Evolutionary conservation across 2,797 vertebrate genomes (phyloP), one percentile per base, ranked within the genome.

Genomic region (Brachyalestes nurse): DNA sequence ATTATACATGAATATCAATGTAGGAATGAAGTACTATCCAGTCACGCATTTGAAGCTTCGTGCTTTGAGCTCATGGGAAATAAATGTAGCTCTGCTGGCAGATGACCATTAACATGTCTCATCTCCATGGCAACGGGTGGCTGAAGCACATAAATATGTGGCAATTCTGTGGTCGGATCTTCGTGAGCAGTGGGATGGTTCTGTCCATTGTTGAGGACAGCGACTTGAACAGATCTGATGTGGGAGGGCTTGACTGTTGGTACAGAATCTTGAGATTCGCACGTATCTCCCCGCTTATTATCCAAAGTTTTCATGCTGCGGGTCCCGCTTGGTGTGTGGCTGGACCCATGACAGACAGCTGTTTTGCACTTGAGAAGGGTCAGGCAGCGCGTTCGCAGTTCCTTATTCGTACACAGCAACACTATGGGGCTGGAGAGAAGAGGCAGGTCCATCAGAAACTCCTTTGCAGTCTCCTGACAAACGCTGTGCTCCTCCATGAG

Each of bases 331-430:
- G 49, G 12, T 10, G 60, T 42, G 19, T 19, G 14, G 12, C 40
- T 47, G 51, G 71, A 40, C 57, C 6, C 28, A 0, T 47, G 40
- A 79, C 9, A 47, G 72, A 16, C 21, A 79, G 19, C 0, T 0
- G 82, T 49, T 23, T 69, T 72, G 47, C 88, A 72, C 5, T 81
- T 79, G 28, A 92, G 86, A 66, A 92, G 75, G 1, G 81, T 71
- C 77, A 89, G 23, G 77, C 88, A 90, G 65, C 88, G 89, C 16
- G 64, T 80, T 79, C 88, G 88, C 78, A 92, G 88, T 86, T 93
- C 92, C 81, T 91, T 93, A 58, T 92, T 93, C 87, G 92, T 92
- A 75, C 91, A 92, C 60, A 92, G 86, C 71, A 93, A 89, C 38
- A 93, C 91, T 40, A 92, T 76, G 38, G 92, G 91, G 72, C 86